These are phyloP conservation scores for Drosophila colorata DNA, from an alignment of 2,888 invertebrate genomes.

Conservation along the genomic window DNA sequence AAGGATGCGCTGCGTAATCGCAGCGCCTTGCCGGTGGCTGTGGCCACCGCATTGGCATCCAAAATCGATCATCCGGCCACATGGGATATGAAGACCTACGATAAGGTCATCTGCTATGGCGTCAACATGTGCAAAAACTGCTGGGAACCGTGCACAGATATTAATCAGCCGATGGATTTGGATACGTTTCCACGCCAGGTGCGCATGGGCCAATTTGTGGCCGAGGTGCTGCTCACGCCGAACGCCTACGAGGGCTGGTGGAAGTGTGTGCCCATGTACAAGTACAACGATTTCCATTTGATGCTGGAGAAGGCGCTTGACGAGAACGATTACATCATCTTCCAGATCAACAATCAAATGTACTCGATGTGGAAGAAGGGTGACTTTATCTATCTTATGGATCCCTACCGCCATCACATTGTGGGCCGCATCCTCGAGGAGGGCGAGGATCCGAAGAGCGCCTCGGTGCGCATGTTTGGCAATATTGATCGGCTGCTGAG, in stretches of 20 bases:
- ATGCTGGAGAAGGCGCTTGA: conserved; percentile 67
- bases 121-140: conserved; percentile 78
- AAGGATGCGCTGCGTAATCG: conserved; percentile 77
- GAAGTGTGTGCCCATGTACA: conserved; percentile 81
- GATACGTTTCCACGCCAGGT: conserved; percentile 78
- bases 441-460: conserved; percentile 70
- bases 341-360: conserved; percentile 82
- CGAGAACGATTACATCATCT: conserved; percentile 69
- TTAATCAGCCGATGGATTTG: conserved; percentile 66
- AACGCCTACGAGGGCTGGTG: conserved; percentile 75
- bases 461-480: conserved; percentile 82
- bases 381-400: conserved; percentile 80
- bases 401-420: conserved; percentile 83
- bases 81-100: conserved; percentile 79
- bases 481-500: conserved; percentile 76
- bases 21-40: conserved; percentile 80
- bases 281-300: conserved; percentile 69
- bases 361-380: conserved; percentile 83
- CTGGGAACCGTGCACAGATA: conserved; percentile 75
- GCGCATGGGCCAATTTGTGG: conserved; percentile 80
- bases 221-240: conserved; percentile 61
- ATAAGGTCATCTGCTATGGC: conserved; percentile 82
- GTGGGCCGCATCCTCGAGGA: conserved; percentile 67
- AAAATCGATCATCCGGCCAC: conserved; percentile 84
- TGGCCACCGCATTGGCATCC: conserved; percentile 77